A percentile compares a stretch with the other conserved stretches of the same genome.
These are phyloP conservation scores for Papilio machaon DNA, from an alignment of 1,140 invertebrate species.

Conservation along the genomic window DNA sequence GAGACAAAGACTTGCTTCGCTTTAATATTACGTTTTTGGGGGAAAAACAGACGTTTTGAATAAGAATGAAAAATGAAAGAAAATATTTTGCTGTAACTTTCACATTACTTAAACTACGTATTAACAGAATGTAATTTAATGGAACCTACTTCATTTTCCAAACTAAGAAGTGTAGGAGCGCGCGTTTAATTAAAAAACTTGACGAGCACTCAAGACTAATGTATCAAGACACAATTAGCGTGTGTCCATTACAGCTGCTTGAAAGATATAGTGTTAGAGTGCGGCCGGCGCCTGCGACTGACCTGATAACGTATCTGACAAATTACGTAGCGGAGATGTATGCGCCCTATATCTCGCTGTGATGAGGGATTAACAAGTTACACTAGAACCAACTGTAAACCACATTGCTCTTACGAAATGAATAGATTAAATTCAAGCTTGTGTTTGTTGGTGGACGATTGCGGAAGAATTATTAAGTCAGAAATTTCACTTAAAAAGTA, in stretches of 20 bases:
- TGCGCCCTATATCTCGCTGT: background rate
- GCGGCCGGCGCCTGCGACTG: conserved; percentile 22
- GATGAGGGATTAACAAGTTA: conserved; percentile 18
- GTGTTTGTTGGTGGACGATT: background rate
- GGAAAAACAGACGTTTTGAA: conserved; percentile 2
- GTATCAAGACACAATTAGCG: conserved; percentile 33
- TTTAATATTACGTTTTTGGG: conserved; percentile 30
- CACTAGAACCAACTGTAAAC: background rate
- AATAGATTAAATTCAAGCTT: background rate
- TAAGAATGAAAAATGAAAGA: background rate
- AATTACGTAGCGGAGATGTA: conserved; percentile 28
- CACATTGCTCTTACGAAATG: background rate
- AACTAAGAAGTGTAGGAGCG: background rate
- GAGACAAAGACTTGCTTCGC: conserved; percentile 16
- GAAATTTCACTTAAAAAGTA: too few species aligned
- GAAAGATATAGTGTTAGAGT: conserved; percentile 25
- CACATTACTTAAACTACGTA: background rate
- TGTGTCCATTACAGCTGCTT: conserved; percentile 33
- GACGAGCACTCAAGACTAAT: conserved; percentile 21
- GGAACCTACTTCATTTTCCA: background rate
- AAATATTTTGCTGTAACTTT: too few species aligned
- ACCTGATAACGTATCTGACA: conserved; percentile 33
- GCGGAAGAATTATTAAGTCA: too few species aligned
- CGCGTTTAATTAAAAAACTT: conserved; percentile 5
- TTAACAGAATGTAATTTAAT: background rate